Percentiles rank a stretch among this genome's conserved stretches.
These are phyloP conservation scores for Mormyrops attenuatus DNA, from an alignment of 2,797 vertebrate genomes.

Conservation along the genomic window DNA sequence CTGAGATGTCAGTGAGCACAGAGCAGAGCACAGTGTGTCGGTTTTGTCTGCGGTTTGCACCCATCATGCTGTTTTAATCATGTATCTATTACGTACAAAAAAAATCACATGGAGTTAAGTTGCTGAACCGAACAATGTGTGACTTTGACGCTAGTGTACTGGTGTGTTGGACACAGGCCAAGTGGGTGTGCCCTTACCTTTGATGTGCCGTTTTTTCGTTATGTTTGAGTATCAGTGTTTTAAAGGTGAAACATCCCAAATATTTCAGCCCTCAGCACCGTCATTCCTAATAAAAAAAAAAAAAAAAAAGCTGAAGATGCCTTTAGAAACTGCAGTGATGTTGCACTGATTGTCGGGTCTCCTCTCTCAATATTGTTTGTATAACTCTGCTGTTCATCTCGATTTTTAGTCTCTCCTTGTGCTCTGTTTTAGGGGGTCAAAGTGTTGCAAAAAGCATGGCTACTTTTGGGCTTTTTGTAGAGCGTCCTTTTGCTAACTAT, in stretches of 20 bases:
- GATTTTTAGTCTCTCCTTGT: background rate
- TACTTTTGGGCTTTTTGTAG: background rate
- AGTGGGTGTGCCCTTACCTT: background rate
- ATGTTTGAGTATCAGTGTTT: background rate
- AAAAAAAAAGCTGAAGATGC: background rate
- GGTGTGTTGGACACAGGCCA: background rate
- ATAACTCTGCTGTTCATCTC: background rate
- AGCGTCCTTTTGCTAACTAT: conserved; percentile 34
- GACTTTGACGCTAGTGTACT: background rate
- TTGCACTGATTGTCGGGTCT: background rate
- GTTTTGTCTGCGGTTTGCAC: background rate
- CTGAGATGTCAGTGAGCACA: background rate
- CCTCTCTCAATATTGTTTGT: background rate
- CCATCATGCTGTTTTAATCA: background rate
- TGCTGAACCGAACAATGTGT: background rate
- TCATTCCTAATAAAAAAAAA: background rate
- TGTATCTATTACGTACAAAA: background rate
- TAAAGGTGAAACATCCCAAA: background rate
- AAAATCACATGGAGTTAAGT: background rate
- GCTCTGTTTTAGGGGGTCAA: background rate
- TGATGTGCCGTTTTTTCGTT: background rate
- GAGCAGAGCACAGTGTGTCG: background rate
- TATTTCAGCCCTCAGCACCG: background rate
- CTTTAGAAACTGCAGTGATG: background rate
- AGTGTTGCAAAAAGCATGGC: background rate